phyloP scores from a whole-genome alignment of 2,113 vertebrate species.

The Malurus melanocephalus region DNA sequence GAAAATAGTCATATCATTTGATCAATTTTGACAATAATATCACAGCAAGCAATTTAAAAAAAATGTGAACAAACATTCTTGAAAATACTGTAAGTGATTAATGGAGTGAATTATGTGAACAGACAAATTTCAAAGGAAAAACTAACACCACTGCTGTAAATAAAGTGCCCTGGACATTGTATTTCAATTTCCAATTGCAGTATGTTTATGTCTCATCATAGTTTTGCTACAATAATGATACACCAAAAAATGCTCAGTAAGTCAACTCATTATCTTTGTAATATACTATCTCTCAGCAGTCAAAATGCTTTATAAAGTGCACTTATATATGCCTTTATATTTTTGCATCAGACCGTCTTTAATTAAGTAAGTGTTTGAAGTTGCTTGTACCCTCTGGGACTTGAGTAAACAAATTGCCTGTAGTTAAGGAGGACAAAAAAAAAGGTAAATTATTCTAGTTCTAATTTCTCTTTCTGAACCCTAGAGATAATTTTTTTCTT shows the following conservation, averaged over 20 bases:
- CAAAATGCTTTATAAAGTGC: neutral
- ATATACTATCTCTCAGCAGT: neutral
- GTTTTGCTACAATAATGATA: neutral
- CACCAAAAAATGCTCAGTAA: neutral
- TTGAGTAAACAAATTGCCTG: slow-evolving; percentile 16
- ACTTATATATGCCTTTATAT: neutral
- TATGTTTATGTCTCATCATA: neutral
- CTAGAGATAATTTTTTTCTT: neutral
- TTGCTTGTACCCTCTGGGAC: neutral
- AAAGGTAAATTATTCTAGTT: neutral
- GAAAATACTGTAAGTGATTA: neutral
- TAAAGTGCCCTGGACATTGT: neutral
- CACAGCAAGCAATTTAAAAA: neutral
- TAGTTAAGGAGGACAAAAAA: neutral
- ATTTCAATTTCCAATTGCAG: neutral
- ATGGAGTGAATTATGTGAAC: neutral
- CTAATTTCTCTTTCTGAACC: slow-evolving; percentile 9
- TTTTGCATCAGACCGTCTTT: neutral
- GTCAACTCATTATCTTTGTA: neutral
- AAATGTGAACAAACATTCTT: neutral
- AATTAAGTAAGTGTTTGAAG: slow-evolving; percentile 30
- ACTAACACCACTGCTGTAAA: neutral
- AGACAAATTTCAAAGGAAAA: neutral
- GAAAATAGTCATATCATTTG: neutral
- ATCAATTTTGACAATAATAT: neutral